Evolutionary conservation across 2,797 vertebrate genomes (phyloP).

Genomic region (Propithecus perrieri): DNA sequence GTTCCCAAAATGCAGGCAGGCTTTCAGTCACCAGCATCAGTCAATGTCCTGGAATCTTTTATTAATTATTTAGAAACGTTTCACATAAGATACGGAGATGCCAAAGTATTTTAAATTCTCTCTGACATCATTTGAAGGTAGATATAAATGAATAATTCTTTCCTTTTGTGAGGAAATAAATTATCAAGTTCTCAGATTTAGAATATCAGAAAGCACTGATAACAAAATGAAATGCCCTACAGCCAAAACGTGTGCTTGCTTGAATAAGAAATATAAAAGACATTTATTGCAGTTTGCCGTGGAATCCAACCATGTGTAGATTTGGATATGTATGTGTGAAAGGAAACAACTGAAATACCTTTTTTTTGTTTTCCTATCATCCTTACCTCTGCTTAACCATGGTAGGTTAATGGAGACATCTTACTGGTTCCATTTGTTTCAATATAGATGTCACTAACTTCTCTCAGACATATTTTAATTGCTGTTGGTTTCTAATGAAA

Average conservation of each 20-base stretch:
- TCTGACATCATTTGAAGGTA: background rate
- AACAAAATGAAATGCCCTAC: background rate
- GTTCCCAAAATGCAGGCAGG: background rate
- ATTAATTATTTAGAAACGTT: constrained; percentile 58
- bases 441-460: constrained; percentile 59
- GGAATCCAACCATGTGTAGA: background rate
- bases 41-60: background rate
- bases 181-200: constrained; percentile 15
- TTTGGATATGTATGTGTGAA: background rate
- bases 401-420: background rate
- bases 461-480: constrained; percentile 62
- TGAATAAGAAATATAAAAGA: background rate
- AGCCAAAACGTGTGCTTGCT: constrained; percentile 5
- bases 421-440: background rate
- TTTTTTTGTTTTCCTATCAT: background rate
- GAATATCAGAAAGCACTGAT: constrained; percentile 38
- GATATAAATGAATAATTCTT: constrained; percentile 28
- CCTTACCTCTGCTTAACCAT: background rate
- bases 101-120: constrained; percentile 21
- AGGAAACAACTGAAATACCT: background rate
- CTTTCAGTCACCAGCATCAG: background rate
- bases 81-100: constrained; percentile 25
- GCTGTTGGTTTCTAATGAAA: constrained; percentile 65
- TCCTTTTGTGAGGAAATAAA: constrained; percentile 24
- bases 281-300: background rate